These are phyloP conservation scores for Rhegmatorhina hoffmannsi DNA, from an alignment of 2,113 vertebrate species.

Conservation along the genomic window DNA sequence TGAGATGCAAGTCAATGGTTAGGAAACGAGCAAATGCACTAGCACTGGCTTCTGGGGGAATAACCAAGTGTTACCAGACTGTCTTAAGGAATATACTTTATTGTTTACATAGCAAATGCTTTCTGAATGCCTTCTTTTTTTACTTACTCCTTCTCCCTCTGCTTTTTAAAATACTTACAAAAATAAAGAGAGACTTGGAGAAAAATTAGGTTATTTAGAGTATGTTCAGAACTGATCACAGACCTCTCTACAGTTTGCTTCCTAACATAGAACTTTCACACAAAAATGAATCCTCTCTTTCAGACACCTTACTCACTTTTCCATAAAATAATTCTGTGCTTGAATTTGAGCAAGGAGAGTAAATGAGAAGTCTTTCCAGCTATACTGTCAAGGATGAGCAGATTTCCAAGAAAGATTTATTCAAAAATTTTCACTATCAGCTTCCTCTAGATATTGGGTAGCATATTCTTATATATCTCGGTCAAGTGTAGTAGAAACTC, in stretches of 20 bases:
- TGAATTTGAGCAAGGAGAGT: neutral
- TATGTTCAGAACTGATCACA: neutral
- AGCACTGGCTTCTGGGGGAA: neutral
- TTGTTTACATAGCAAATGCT: neutral
- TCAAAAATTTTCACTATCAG: neutral
- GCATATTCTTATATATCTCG: neutral
- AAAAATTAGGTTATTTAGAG: neutral
- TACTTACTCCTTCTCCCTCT: accelerated
- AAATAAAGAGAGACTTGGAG: neutral
- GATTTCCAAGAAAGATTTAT: neutral
- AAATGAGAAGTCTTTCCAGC: neutral
- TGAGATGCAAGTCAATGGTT: neutral
- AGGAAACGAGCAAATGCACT: neutral
- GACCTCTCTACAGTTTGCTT: neutral
- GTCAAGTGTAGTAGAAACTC: neutral
- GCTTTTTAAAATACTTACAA: neutral
- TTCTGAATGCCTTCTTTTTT: neutral
- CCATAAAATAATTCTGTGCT: neutral
- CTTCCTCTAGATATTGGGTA: neutral
- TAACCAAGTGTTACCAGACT: neutral
- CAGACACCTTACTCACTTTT: neutral
- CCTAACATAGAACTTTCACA: neutral
- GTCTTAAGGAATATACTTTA: neutral
- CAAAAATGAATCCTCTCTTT: neutral
- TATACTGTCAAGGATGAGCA: neutral